Base-by-base conservation (phyloP, 2,797 vertebrate genomes). In the Acrocephalus scirpaceus region DNA sequence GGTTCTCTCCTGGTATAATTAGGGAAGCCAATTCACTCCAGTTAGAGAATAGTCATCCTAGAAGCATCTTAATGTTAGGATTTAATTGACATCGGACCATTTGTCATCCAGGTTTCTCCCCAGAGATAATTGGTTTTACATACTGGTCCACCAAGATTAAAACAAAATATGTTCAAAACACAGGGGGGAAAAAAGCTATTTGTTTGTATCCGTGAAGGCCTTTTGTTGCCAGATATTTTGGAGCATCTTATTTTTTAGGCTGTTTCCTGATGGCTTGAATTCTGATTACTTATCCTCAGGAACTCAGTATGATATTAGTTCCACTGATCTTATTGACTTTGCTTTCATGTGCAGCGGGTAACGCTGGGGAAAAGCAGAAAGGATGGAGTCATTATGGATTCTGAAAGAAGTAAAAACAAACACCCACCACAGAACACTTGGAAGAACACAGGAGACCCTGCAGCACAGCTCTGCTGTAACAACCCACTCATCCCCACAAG, bases 331-430 rank as follows among this genome's bases (percentile, higher is more conserved):
- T 95, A 58, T 96, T 97, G 96, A 93, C 84, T 96, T 95, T 93
- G 69, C 91, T 95, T 96, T 96, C 57, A 92, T 94, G 82, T 91
- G 83, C 57, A 75, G 50, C 1, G 20, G 70, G 48, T 70, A 92
- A 62, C 10, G 1, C 88, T 93, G 69, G 86, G 91, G 86, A 85
- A 87, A 95, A 93, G 84, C 72, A 94, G 47, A 78, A 87, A 95
- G 90, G 90, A 80, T 94, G 91, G 84, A 90, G 53, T 91, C 79
- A 91, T 96, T 96, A 94, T 75, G 50, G 75, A 92, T 97, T 93
- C 89, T 93, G 92, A 94, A 96, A 96, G 93, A 92, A 92, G 44
- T 77, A 26, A 95, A 96, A 96, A 91, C 93, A 96, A 96, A 95
- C 76, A 95, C 65, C 60, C 72, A 83, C 89, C 51, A 94, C 84